phyloP scores from a whole-genome alignment of 2,888 invertebrate genomes.

The Agrilus cyanescens region DNA sequence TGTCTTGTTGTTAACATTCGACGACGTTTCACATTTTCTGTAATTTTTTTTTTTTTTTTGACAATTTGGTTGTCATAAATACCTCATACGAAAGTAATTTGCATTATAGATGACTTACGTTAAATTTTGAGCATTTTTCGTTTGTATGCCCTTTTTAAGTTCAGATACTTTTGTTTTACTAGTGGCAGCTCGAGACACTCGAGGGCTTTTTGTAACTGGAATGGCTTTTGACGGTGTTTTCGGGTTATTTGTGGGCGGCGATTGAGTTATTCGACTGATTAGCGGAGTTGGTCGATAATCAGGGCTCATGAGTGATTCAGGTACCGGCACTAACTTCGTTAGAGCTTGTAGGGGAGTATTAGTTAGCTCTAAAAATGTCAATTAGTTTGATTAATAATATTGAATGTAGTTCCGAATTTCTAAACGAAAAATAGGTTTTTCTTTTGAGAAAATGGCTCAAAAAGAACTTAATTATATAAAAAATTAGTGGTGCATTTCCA shows the following conservation, averaged over 20 bases:
- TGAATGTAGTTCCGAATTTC: neutral
- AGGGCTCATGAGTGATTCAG: conserved; percentile 77
- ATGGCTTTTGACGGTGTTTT: conserved; percentile 7
- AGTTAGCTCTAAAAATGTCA: conserved; percentile 30
- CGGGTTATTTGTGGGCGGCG: conserved; percentile 12
- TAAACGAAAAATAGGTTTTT: too few species aligned
- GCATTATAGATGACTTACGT: conserved; percentile 14
- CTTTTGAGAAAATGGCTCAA: too few species aligned
- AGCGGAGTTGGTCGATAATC: conserved; percentile 46
- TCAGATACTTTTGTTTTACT: conserved; percentile 13
- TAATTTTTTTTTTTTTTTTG: too few species aligned
- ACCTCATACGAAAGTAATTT: neutral
- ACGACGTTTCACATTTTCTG: conserved; percentile 6
- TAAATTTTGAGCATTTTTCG: conserved; percentile 12
- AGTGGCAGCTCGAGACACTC: conserved; percentile 15
- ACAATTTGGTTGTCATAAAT: neutral
- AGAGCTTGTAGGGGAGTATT: conserved; percentile 63
- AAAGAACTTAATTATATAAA: too few species aligned
- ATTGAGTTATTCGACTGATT: conserved; percentile 18
- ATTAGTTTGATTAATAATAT: conserved; percentile 13
- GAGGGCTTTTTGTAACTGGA: conserved; percentile 14
- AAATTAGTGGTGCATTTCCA: too few species aligned
- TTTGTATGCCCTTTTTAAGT: conserved; percentile 18
- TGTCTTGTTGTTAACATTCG: conserved; percentile 8
- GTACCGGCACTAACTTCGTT: conserved; percentile 78